Base-by-base conservation (phyloP, 2,888 invertebrate genomes). In the Branchipolynoe longqiensis region DNA sequence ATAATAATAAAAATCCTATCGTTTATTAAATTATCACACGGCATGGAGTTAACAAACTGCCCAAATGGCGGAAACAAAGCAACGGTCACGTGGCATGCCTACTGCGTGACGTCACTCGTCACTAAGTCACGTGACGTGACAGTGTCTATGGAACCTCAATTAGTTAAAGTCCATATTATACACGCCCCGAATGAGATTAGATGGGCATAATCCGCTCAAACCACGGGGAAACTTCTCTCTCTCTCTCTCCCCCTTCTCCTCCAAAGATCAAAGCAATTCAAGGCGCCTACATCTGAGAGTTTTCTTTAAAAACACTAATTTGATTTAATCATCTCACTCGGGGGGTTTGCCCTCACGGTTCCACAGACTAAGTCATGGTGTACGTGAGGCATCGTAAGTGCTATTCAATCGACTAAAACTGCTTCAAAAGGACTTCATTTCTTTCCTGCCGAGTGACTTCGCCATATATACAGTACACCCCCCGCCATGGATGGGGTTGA, bases 311-410 rank as follows among this genome's bases (percentile, higher is more conserved):
- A 69, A 69, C 69, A 69, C 69, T 69, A 36, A 38, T 36, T 69
- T 69, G 69, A 69, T 69, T 69, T 69, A 69, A 69, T 69, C 69
- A 69, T 69, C 69, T 69, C 69, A 69, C 38, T 69, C 38, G 36
- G 33, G 33, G 36, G 12, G 22, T n/a, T n/a, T n/a, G n/a, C 36
- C 69, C 36, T 36, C 4, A 36, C 38, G 33, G 36, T 69, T 14
- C 38, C 69, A 36, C n/a, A 14, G 36, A 69, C 4, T 69, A 69
- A 69, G 69, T 69, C 69, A 69, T 38, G 69, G 22, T 38, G 69
- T 14, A 33, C 69, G 69, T 69, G 69, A 33, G 12, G 38, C 36
- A 69, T 36, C 38, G 8, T 69, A 33, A 69, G 69, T 8, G 69
- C n/a, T 69, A 69, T 33, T n/a, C 69, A 69, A 69, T 69, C 12